Conservation (phyloP, 2,113 vertebrate genomes). For the Hemiprocne comata region DNA sequence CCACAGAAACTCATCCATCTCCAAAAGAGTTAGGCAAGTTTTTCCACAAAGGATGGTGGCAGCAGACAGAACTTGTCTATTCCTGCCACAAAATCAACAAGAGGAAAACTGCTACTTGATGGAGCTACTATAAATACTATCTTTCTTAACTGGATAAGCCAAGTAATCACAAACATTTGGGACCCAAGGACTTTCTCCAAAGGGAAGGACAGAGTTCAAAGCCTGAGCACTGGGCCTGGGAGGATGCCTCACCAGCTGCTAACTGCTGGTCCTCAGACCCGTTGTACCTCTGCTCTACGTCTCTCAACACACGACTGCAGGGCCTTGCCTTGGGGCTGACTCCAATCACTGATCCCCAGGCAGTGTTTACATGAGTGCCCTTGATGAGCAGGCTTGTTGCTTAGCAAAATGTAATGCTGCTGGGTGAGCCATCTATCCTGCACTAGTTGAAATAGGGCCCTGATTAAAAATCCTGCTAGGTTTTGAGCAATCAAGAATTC, state of each 20-base stretch:
- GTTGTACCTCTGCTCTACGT: neutral
- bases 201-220: neutral
- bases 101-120: neutral
- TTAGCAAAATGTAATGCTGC: neutral
- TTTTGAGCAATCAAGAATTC: neutral
- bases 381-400: neutral
- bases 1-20: rapidly evolving
- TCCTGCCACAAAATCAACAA: neutral
- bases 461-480: neutral
- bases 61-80: neutral
- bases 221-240: rapidly evolving
- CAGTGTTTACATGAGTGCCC: rapidly evolving
- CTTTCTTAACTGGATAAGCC: neutral
- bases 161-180: neutral
- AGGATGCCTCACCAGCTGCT: neutral
- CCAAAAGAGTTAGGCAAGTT: neutral
- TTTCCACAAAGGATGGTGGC: neutral
- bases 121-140: neutral
- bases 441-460: neutral
- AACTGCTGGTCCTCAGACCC: rapidly evolving
- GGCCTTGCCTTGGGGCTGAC: neutral
- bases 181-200: neutral
- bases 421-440: neutral
- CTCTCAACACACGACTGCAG: neutral
- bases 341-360: neutral